Conservation (phyloP, 2,797 vertebrate genomes). For the Gorsachius magnificus region DNA sequence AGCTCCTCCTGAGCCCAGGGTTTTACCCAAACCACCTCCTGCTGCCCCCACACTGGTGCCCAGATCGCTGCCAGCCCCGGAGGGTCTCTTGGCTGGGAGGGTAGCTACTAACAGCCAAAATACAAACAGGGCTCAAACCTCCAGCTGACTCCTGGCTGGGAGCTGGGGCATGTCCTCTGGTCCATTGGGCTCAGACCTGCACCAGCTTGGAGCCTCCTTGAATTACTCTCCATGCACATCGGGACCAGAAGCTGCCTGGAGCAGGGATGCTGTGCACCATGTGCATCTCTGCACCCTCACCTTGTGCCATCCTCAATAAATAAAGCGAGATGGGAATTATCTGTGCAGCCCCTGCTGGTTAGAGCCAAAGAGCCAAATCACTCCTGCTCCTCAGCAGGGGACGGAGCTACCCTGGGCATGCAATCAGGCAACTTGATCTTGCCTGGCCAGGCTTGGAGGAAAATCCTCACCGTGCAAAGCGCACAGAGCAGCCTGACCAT, state of each 20-base stretch:
- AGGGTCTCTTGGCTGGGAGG: not conserved
- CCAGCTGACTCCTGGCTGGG: not conserved
- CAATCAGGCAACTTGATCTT: not conserved
- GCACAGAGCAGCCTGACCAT: rapidly evolving
- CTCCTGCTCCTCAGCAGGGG: not conserved
- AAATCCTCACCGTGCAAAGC: not conserved
- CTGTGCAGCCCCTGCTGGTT: not conserved
- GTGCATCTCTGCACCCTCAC: not conserved
- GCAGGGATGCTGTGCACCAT: not conserved
- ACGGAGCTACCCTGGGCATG: not conserved
- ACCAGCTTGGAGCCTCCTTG: not conserved
- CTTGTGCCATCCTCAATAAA: not conserved
- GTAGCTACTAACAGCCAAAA: not conserved
- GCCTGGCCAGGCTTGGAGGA: not conserved
- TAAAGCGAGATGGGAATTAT: not conserved
- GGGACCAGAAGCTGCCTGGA: not conserved
- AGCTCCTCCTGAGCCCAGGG: not conserved
- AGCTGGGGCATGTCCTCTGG: not conserved
- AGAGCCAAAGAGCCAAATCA: not conserved
- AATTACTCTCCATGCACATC: not conserved
- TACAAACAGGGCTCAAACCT: not conserved
- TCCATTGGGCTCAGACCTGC: rapidly evolving
- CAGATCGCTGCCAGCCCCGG: not conserved
- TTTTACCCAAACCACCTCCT: slow-evolving; percentile 10
- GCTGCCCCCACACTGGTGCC: not conserved